Evolutionary conservation across 2,113 vertebrate species (phyloP), one percentile per base, ranked within the genome.

Genomic region (Noturus placidus): DNA sequence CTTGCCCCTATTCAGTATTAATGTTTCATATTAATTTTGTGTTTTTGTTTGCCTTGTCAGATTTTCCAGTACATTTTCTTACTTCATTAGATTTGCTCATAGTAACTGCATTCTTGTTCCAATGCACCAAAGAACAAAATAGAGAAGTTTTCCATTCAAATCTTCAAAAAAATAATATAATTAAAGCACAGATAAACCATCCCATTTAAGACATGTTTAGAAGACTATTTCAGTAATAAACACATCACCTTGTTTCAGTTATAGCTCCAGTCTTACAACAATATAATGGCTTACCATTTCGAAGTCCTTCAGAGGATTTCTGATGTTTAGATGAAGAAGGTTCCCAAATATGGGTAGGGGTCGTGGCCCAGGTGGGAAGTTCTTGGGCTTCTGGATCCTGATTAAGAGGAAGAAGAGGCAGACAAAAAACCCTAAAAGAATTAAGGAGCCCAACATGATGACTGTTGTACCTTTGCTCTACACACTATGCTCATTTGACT

Each of bases 301-400:
- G 2, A 72, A 38, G 84, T 94, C 94, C 17, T 92, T 82, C 20
- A 95, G 54, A 25, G 93, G 95, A 87, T 94, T 94, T 0, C 80
- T 70, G 2, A 94, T 25, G 54, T 70, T 93, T 27, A 95, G 56
- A 2, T 94, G 65, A 33, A 94, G 82, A 59, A 95, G 83, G 80
- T 92, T 95, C 27, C 94, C 94, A 76, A 95, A 79, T 42, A 95
- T 1, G 0, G 94, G 95, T 19, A 94, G 13, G 0, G 69, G 17
- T 0, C 63, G 27, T 5, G 94, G 93, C 30, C 95, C 94, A 0
- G 95, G 94, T 5, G 94, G 94, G 72, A 95, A 94, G 92, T 94
- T 95, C 89, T 92, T 91, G 81, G 91, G 92, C 81, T 92, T 93
- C 88, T 91, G 91, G 90, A 0, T 85, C 93, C 85, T 87, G 74